Conservation (phyloP, 2,888 invertebrate species). For the Serripes groenlandicus region DNA sequence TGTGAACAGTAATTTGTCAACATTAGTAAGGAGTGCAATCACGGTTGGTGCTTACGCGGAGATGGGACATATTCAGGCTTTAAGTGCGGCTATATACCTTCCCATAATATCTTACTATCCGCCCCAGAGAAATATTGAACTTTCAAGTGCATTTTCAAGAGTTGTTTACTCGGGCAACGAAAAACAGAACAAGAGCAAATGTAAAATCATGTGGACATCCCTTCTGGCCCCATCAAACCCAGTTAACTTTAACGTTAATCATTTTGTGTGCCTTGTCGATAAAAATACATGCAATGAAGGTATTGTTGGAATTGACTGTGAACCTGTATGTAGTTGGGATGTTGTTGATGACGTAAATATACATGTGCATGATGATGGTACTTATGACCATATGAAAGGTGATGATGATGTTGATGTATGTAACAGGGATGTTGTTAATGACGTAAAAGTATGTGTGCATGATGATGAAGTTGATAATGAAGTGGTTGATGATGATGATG, state of each 20-base stretch:
- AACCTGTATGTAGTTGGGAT: too few relatives aligned
- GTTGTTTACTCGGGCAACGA: background rate
- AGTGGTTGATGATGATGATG: too few relatives aligned
- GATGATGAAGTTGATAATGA: too few relatives aligned
- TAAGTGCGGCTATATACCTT: constrained; percentile 22
- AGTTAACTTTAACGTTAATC: background rate
- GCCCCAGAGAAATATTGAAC: constrained; percentile 11
- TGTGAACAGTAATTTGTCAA: constrained; percentile 16
- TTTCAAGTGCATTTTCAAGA: background rate
- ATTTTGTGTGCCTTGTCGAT: background rate
- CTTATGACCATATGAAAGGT: too few relatives aligned
- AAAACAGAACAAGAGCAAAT: background rate
- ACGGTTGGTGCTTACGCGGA: constrained; percentile 1
- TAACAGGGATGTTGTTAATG: too few relatives aligned
- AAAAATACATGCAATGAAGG: background rate
- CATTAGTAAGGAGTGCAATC: constrained; percentile 14
- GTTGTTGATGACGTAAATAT: too few relatives aligned
- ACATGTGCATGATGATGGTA: too few relatives aligned
- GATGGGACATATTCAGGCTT: constrained; percentile 32
- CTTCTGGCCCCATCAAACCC: background rate
- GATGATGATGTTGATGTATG: too few relatives aligned
- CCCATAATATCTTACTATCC: constrained; percentile 18
- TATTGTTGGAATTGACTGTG: background rate
- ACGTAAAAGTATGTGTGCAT: too few relatives aligned
- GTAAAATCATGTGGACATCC: constrained; percentile 3